phyloP scores from a whole-genome alignment of 1,140 invertebrate species.

The Drosophila saltans region DNA sequence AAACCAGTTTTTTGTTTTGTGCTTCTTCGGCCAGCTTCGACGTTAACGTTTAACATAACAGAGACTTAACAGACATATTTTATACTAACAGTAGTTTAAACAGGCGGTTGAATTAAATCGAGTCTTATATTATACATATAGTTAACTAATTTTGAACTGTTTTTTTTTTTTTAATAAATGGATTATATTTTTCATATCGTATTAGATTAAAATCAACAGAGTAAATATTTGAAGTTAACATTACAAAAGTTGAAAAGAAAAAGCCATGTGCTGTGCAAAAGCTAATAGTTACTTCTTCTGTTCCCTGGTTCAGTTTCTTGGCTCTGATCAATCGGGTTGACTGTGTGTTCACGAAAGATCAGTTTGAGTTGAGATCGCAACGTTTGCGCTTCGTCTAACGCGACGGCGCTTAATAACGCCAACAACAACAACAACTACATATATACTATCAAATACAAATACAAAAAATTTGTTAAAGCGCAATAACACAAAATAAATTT shows the following conservation, averaged over 20 bases:
- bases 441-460: slow-evolving; percentile 33
- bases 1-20: slow-evolving; percentile 48
- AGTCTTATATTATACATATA: too few relatives aligned
- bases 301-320: background rate
- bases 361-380: slow-evolving; percentile 67
- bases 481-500: slow-evolving; percentile 47
- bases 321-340: background rate
- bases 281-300: background rate
- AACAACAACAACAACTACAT: slow-evolving; percentile 34
- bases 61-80: background rate
- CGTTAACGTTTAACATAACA: slow-evolving; percentile 15
- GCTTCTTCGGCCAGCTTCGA: slow-evolving; percentile 66
- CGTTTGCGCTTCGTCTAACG: slow-evolving; percentile 17
- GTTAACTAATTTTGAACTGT: too few relatives aligned
- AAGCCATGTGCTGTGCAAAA: too few relatives aligned
- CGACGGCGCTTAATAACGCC: slow-evolving; percentile 34
- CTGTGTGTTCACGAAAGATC: slow-evolving; percentile 35
- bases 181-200: too few relatives aligned
- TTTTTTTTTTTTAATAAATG: background rate
- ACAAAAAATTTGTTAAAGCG: slow-evolving; percentile 27
- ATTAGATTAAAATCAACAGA: too few relatives aligned
- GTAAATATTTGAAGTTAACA: too few relatives aligned
- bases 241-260: too few relatives aligned
- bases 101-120: background rate
- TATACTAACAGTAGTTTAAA: background rate